These are phyloP conservation scores for Ptyas mucosa DNA, from an alignment of 2,113 vertebrate species.

Conservation along the genomic window DNA sequence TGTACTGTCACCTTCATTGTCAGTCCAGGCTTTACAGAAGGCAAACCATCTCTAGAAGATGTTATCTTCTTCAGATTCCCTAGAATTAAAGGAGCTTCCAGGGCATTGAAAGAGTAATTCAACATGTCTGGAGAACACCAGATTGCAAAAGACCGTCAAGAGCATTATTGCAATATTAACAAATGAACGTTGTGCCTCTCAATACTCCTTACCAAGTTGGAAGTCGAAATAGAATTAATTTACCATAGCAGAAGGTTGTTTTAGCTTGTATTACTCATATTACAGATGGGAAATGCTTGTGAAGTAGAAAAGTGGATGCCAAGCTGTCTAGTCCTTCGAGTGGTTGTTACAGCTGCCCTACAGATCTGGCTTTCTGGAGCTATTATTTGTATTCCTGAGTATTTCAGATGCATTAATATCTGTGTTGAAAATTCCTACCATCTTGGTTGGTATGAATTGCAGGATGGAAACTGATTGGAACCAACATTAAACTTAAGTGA, in stretches of 20 bases:
- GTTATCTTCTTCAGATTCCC: not conserved
- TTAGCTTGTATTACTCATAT: not conserved
- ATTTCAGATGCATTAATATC: not conserved
- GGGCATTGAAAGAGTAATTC: not conserved
- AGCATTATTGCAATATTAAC: not conserved
- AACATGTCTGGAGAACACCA: not conserved
- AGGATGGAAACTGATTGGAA: not conserved
- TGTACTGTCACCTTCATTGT: not conserved
- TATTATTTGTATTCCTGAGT: not conserved
- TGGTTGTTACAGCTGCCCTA: not conserved
- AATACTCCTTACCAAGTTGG: not conserved
- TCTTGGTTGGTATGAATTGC: not conserved
- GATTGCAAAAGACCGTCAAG: not conserved
- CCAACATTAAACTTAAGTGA: not conserved
- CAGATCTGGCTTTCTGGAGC: not conserved
- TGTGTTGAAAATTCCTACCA: not conserved
- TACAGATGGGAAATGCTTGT: slow-evolving; percentile 1
- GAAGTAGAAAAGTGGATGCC: not conserved
- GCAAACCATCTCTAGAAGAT: not conserved
- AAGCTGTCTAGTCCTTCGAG: not conserved
- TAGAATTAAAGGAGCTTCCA: not conserved
- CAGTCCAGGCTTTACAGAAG: not conserved
- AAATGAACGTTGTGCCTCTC: not conserved
- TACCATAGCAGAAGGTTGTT: not conserved
- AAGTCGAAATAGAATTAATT: not conserved